phyloP scores from a whole-genome alignment of 2,797 vertebrate species.

The Molossus molossus region DNA sequence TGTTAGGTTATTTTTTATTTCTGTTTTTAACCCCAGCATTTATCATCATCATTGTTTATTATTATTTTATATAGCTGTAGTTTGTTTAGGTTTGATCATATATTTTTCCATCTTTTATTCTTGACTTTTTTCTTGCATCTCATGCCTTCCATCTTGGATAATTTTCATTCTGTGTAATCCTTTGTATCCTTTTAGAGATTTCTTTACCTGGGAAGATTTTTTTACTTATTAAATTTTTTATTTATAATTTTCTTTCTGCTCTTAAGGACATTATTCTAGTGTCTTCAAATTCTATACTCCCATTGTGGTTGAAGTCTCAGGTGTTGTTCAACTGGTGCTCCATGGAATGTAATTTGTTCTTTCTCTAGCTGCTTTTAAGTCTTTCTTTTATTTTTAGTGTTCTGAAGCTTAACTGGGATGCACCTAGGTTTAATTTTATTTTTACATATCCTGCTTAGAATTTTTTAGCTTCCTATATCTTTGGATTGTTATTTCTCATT shows the following conservation, averaged over 20 bases:
- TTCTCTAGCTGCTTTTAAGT: slow-evolving; percentile 22
- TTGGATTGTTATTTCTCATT: slow-evolving; percentile 1
- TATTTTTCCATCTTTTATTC: neutral
- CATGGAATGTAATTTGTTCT: neutral
- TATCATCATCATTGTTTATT: neutral
- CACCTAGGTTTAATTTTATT: neutral
- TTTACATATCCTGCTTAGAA: neutral
- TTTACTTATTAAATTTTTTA: neutral
- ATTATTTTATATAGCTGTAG: neutral
- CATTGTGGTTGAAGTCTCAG: neutral
- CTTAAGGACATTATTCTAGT: neutral
- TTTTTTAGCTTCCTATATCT: neutral
- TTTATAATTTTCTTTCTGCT: neutral
- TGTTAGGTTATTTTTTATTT: neutral
- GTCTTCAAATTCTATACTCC: neutral
- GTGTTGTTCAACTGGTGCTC: neutral
- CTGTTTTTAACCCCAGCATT: neutral
- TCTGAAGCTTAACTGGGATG: neutral
- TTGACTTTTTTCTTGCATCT: slow-evolving; percentile 39
- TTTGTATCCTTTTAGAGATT: neutral
- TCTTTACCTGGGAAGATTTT: neutral
- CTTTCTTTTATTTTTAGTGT: slow-evolving; percentile 5
- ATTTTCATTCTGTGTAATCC: neutral
- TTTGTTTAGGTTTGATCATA: neutral
- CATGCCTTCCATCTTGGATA: neutral